These are phyloP conservation scores for Crotalus viridis DNA, from an alignment of 2,113 vertebrate genomes.

Conservation along the genomic window DNA sequence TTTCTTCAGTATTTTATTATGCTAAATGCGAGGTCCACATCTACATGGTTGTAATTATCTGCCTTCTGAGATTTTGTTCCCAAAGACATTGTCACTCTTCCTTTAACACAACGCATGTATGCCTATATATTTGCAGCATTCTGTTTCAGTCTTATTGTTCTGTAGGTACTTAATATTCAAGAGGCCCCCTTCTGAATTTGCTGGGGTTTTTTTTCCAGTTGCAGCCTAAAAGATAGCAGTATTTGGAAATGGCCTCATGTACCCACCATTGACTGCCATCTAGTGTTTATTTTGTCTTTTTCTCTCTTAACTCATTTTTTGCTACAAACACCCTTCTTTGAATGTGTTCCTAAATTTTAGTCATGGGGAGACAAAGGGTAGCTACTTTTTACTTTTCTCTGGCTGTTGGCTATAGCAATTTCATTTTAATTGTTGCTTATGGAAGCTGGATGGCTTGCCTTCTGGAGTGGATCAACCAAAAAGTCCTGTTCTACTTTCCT, in stretches of 20 bases:
- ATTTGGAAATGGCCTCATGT: neutral
- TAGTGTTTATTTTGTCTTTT: neutral
- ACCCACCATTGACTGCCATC: slow-evolving; percentile 19
- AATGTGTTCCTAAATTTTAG: neutral
- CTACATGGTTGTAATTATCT: neutral
- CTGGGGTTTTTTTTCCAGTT: neutral
- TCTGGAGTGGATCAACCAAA: neutral
- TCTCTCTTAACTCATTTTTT: neutral
- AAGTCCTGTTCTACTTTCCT: neutral
- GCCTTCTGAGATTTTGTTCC: neutral
- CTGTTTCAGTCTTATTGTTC: neutral
- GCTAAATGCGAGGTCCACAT: neutral
- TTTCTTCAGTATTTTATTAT: neutral
- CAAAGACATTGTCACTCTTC: neutral
- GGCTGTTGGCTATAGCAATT: neutral
- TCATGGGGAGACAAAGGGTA: too few species aligned
- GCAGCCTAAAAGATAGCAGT: neutral
- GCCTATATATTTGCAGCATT: neutral
- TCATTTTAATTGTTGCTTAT: neutral
- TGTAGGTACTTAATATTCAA: neutral
- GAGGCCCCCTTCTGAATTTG: neutral
- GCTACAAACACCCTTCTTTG: neutral
- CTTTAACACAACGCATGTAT: too few species aligned
- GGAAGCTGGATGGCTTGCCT: neutral
- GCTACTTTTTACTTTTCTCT: neutral